phyloP scores from a whole-genome alignment of 1,140 invertebrate genomes.

The Magallana angulata region DNA sequence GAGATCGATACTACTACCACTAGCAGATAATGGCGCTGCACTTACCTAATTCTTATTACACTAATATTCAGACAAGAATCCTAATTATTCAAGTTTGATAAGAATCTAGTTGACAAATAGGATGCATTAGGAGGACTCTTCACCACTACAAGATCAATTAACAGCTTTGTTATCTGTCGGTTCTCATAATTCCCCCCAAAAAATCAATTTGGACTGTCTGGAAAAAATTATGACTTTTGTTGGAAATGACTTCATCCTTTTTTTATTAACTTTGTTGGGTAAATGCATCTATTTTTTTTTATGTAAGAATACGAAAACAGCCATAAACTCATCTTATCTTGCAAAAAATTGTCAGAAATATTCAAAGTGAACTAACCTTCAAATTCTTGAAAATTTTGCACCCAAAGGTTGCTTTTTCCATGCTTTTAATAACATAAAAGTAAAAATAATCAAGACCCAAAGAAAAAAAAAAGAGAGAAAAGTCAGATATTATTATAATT shows the following conservation, averaged over 20 bases:
- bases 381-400: constrained; percentile 20
- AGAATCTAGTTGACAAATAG: constrained; percentile 35
- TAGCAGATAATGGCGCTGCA: constrained; percentile 12
- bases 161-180: background rate
- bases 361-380: background rate
- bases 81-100: constrained; percentile 30
- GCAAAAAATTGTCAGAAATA: constrained; percentile 6
- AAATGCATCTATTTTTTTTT: background rate
- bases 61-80: constrained; percentile 31
- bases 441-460: background rate
- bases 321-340: constrained; percentile 23
- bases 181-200: background rate
- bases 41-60: constrained; percentile 32
- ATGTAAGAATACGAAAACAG: background rate
- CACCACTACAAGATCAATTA: background rate
- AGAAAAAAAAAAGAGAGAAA: background rate
- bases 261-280: background rate
- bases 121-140: constrained; percentile 16
- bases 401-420: background rate
- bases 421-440: background rate
- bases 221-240: background rate
- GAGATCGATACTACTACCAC: constrained; percentile 5
- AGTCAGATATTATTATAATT: constrained; percentile 12
- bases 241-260: background rate
- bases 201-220: background rate